Evolutionary conservation across 2,888 invertebrate species (phyloP), one percentile per base, ranked within the genome.

Genomic region (Phlogophora meticulosa): DNA sequence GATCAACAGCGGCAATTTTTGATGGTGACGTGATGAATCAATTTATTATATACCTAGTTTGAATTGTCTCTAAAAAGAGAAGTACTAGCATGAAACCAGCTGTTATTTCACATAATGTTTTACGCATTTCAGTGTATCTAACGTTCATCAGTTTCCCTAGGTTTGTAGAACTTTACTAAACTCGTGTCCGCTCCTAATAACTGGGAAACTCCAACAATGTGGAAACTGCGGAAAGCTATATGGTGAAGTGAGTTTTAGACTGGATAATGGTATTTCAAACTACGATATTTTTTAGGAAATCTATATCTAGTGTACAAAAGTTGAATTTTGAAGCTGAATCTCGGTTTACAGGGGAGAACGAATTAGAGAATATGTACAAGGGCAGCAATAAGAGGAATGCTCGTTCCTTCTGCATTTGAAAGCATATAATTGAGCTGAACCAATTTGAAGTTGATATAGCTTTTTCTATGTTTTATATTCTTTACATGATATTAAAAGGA

Each of bases 191-290:
- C 4, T 43, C 28, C 61, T 2, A 45, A 62, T 58, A 74, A 74
- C 74, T 73, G 17, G 45, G n/a, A 45, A 55, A 32, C 53, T 49
- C 63, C 68, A 68, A 73, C 73, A 73, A 58, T 74, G 55, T 40
- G 22, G 57, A 15, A 45, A 58, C 60, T 49, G 22, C 28, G 15
- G 10, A 32, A 68, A 58, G 59, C 32, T 51, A 36, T 49, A 45
- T 32, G 17, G 32, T 22, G n/a, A 17, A 52, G 49, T 65, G 34
- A 59, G 28, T 61, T 72, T 65, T 40, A 36, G 13, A 46, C 55
- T 7, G 11, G 22, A 4, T 28, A 62, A 42, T 57, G 17, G 34
- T 52, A 46, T 72, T 71, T 71, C 2, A 36, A 51, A 52, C 34
- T 13, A 10, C 0, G 2, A 1, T 28, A 5, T 9, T 42, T 38